A percentile compares a stretch with the other conserved stretches of the same genome.
Evolutionary conservation across 2,888 invertebrate species (phyloP).

Genomic region (Pyrrhosoma nymphula): DNA sequence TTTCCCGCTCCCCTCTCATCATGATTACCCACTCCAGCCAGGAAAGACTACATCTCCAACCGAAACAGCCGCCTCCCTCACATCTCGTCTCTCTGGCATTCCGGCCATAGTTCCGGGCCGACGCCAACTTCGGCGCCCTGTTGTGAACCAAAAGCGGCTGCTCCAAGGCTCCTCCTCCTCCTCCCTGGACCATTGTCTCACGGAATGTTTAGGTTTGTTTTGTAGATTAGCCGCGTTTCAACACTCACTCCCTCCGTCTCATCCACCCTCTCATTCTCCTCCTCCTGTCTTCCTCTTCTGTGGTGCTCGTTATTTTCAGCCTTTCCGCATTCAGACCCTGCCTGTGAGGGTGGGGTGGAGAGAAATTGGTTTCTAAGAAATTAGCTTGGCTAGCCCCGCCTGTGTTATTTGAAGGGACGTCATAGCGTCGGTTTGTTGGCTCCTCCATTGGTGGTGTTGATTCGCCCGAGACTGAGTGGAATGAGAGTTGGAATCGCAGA

Average conservation of each 20-base stretch:
- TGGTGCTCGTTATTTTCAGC: not conserved
- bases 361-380: not conserved
- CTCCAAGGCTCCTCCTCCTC: not conserved
- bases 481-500: not conserved
- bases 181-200: not conserved
- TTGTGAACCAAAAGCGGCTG: not conserved
- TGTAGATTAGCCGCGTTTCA: not conserved
- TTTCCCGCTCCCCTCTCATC: not conserved
- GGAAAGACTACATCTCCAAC: not conserved
- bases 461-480: not conserved
- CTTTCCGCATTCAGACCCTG: not conserved
- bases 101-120: too few relatives aligned
- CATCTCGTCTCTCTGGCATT: not conserved
- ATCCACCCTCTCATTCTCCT: not conserved
- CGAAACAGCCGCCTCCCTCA: not conserved
- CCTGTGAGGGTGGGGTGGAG: not conserved
- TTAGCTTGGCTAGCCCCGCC: not conserved
- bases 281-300: not conserved
- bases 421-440: not conserved
- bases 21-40: not conserved
- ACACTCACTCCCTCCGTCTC: not conserved
- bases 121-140: not conserved
- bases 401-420: not conserved
- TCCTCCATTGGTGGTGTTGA: not conserved
- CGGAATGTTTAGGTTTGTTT: conserved; percentile 37